Evolutionary conservation across 1,140 invertebrate species (phyloP).

Genomic region (Uloborus diversus): DNA sequence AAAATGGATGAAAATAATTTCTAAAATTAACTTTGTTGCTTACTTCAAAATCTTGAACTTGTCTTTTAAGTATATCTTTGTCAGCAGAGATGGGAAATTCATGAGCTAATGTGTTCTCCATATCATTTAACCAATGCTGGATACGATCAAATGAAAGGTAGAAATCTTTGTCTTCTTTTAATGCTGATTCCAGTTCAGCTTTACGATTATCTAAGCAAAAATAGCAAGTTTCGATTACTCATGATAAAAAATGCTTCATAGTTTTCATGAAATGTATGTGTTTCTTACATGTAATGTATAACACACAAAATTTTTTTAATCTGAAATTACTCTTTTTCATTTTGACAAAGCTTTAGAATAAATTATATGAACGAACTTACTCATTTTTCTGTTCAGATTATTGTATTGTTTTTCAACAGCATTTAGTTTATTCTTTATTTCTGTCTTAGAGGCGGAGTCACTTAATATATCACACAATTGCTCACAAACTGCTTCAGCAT

Average conservation of each 20-base stretch:
- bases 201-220: conserved; percentile 76
- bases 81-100: conserved; percentile 87
- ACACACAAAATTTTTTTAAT: too few species aligned
- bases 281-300: too few species aligned
- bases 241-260: too few species aligned
- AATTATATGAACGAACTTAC: conserved; percentile 29
- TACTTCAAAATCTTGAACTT: conserved; percentile 85
- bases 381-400: conserved; percentile 83
- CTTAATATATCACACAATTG: conserved; percentile 88
- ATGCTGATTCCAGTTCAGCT: conserved; percentile 86
- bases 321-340: too few species aligned
- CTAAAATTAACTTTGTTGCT: too few species aligned
- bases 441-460: conserved; percentile 86
- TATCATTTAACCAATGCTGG: conserved; percentile 84
- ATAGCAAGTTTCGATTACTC: not conserved
- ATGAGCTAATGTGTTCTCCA: conserved; percentile 76
- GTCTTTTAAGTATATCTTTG: conserved; percentile 81
- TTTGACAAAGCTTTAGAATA: too few species aligned
- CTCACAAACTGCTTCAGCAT: conserved; percentile 85
- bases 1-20: too few species aligned
- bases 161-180: conserved; percentile 79
- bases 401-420: conserved; percentile 84
- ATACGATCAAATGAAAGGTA: conserved; percentile 85
- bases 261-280: too few species aligned
- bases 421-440: conserved; percentile 87